These are phyloP conservation scores for Zosterops japonicus DNA, from an alignment of 2,113 vertebrate species.

Conservation along the genomic window DNA sequence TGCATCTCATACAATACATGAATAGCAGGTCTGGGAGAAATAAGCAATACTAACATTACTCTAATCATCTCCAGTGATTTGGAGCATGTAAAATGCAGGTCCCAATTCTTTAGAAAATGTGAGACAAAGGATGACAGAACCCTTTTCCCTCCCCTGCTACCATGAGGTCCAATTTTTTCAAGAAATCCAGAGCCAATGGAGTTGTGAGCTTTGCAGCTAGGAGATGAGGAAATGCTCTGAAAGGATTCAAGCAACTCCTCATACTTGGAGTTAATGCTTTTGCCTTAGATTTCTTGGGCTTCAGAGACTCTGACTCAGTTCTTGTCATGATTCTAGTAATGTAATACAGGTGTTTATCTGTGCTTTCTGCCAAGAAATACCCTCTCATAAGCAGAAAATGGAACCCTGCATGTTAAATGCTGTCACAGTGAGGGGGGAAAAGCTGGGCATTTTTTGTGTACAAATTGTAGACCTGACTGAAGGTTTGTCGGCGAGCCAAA, in stretches of 20 bases:
- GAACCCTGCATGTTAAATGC: neutral
- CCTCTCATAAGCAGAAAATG: neutral
- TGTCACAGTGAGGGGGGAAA: neutral
- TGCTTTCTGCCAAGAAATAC: constrained; percentile 24
- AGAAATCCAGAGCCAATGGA: neutral
- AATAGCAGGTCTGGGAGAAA: neutral
- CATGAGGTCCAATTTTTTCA: neutral
- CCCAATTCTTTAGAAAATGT: neutral
- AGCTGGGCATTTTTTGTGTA: neutral
- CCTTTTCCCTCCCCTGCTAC: neutral
- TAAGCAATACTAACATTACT: neutral
- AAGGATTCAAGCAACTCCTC: neutral
- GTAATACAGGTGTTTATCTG: neutral
- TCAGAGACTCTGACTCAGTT: constrained; percentile 7
- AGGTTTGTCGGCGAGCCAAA: neutral
- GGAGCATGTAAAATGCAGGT: neutral
- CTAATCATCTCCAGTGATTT: neutral
- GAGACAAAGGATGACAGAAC: neutral
- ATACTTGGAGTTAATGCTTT: neutral
- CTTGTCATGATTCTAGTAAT: constrained; percentile 2
- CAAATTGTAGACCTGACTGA: neutral
- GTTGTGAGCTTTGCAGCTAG: neutral
- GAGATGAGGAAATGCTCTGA: neutral
- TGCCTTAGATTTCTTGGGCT: neutral
- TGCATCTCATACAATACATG: rapidly evolving